Percentiles rank a stretch among this genome's conserved stretches.
These are phyloP conservation scores for Echiichthys vipera DNA, from an alignment of 2,797 vertebrate species.

Conservation along the genomic window DNA sequence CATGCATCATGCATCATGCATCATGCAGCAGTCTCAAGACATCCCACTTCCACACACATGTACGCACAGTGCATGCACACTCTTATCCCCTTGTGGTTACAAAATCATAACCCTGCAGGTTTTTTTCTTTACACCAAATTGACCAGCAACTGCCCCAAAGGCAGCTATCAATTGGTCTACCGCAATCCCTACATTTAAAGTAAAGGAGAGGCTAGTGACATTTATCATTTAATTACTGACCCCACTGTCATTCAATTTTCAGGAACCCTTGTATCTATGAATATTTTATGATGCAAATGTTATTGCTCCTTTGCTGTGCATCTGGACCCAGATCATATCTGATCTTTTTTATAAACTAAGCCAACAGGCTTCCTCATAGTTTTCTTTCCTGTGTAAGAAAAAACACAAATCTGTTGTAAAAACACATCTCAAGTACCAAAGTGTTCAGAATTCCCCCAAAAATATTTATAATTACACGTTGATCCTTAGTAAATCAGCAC, in stretches of 20 bases:
- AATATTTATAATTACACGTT: slow-evolving; percentile 10
- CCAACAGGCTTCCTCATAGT: neutral
- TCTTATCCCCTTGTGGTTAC: slow-evolving; percentile 28
- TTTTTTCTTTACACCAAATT: slow-evolving; percentile 13
- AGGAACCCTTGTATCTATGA: slow-evolving; percentile 40
- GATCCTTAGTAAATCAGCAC: slow-evolving; percentile 6
- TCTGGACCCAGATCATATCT: slow-evolving; percentile 10
- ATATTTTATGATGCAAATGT: slow-evolving; percentile 55
- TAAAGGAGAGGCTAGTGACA: neutral
- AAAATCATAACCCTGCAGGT: slow-evolving; percentile 8
- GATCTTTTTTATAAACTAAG: slow-evolving; percentile 14
- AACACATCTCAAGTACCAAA: neutral
- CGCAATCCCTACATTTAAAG: slow-evolving; percentile 17
- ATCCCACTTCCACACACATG: slow-evolving; percentile 19
- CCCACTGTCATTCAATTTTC: slow-evolving; percentile 38
- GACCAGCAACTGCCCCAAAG: neutral
- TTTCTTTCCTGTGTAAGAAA: neutral
- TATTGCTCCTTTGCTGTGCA: slow-evolving; percentile 10
- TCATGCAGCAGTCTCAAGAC: slow-evolving; percentile 42
- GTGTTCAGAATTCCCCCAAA: slow-evolving; percentile 6
- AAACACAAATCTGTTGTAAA: slow-evolving; percentile 15
- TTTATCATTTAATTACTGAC: slow-evolving; percentile 13
- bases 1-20: slow-evolving; percentile 44
- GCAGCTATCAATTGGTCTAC: slow-evolving; percentile 11
- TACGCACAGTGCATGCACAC: neutral